Evolutionary conservation across 2,797 vertebrate species (phyloP).

Genomic region (Clarias platycephalus): DNA sequence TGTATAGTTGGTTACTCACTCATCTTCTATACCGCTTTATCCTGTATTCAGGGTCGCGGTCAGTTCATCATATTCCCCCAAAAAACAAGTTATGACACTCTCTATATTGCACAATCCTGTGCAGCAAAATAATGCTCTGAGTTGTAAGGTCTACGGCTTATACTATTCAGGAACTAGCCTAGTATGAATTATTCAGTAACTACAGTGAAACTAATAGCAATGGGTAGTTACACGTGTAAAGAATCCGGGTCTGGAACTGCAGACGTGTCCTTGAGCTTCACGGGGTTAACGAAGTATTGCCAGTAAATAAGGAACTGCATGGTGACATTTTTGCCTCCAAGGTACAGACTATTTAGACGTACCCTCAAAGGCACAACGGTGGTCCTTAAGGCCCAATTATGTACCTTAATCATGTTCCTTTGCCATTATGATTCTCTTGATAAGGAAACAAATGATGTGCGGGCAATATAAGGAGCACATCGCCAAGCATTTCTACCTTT

Average conservation of each 20-base stretch:
- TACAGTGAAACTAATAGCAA: background rate
- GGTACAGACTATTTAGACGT: background rate
- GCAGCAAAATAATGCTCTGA: too few relatives aligned
- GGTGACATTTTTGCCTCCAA: background rate
- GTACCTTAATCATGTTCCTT: constrained; percentile 13
- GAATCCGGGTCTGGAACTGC: background rate
- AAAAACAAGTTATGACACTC: too few relatives aligned
- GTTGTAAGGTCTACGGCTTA: background rate
- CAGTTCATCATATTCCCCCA: too few relatives aligned
- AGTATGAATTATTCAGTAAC: background rate
- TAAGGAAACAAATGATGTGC: background rate
- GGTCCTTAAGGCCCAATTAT: constrained; percentile 16
- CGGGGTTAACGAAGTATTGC: background rate
- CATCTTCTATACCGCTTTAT: too few relatives aligned
- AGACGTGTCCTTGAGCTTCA: background rate
- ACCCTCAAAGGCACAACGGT: constrained; percentile 16
- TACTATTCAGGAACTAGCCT: background rate
- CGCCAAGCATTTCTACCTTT: background rate
- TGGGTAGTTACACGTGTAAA: background rate
- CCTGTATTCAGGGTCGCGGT: too few relatives aligned
- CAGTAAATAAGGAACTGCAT: constrained; percentile 10
- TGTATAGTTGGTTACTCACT: too few relatives aligned
- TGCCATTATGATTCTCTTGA: background rate
- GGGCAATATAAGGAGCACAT: background rate
- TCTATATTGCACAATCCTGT: too few relatives aligned